These are phyloP conservation scores for Machimus atricapillus DNA, from an alignment of 2,888 invertebrate species.

Conservation along the genomic window DNA sequence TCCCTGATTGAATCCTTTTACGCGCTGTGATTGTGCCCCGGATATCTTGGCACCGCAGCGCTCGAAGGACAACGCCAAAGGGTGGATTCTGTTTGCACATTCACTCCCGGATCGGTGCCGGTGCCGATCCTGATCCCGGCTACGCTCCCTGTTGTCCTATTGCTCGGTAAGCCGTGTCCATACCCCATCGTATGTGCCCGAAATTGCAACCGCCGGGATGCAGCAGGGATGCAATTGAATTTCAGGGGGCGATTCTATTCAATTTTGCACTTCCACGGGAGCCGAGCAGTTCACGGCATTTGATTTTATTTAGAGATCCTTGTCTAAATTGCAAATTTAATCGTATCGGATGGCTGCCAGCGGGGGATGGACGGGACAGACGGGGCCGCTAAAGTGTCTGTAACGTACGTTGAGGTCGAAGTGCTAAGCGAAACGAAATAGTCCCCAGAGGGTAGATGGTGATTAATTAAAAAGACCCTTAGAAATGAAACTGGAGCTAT, in stretches of 20 bases:
- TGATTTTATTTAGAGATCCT: conserved; percentile 38
- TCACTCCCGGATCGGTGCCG: background rate
- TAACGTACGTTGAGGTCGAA: background rate
- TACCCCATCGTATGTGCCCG: background rate
- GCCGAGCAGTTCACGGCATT: conserved; percentile 26
- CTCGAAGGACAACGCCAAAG: background rate
- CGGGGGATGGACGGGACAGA: background rate
- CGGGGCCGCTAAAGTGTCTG: background rate
- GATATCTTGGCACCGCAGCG: conserved; percentile 7
- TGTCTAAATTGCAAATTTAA: conserved; percentile 36
- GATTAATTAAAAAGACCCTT: background rate
- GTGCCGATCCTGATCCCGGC: background rate
- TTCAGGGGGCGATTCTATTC: conserved; percentile 37
- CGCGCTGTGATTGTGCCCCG: conserved; percentile 26
- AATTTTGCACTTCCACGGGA: conserved; percentile 31
- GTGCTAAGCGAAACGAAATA: background rate
- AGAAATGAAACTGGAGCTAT: background rate
- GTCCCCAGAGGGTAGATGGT: background rate
- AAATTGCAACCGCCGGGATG: conserved; percentile 6
- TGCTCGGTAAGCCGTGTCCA: background rate
- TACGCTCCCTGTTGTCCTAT: background rate
- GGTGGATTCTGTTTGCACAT: conserved; percentile 23
- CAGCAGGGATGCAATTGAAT: conserved; percentile 31
- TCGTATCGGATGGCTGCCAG: background rate
- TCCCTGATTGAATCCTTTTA: conserved; percentile 28